Evolutionary conservation across 1,140 invertebrate genomes (phyloP).

Genomic region (Diorhabda elongata): DNA sequence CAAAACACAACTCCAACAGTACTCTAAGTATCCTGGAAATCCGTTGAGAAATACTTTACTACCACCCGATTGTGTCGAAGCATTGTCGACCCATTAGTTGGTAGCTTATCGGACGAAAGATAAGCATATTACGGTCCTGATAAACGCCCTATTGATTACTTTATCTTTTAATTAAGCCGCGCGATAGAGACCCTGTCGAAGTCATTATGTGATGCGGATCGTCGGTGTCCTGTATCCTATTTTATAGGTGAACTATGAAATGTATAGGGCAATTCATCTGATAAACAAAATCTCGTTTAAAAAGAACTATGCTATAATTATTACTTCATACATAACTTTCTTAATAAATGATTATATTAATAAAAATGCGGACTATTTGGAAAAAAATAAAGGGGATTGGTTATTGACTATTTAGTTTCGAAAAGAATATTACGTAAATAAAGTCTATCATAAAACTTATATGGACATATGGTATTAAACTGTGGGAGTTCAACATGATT

Average conservation of each 20-base stretch:
- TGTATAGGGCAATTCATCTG: no score
- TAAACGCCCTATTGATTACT: slow-evolving; percentile 13
- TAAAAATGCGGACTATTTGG: no score
- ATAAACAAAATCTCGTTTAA: no score
- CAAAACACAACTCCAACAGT: not conserved
- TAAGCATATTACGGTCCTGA: slow-evolving; percentile 7
- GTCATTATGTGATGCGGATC: slow-evolving; percentile 4
- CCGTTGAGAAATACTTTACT: not conserved
- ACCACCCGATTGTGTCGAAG: not conserved
- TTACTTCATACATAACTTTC: no score
- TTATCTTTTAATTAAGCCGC: slow-evolving; percentile 11
- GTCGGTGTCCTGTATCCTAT: not conserved
- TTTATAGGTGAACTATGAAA: not conserved
- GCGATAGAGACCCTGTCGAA: slow-evolving; percentile 8
- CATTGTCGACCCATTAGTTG: not conserved
- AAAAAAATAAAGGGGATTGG: no score
- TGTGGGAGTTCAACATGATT: no score
- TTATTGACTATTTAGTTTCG: no score
- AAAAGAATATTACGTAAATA: no score
- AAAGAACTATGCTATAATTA: no score
- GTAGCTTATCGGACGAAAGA: slow-evolving; percentile 3
- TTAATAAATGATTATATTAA: no score
- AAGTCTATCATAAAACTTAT: no score
- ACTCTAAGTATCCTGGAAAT: not conserved
- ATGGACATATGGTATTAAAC: no score